Percentiles rank a stretch among this genome's conserved stretches.
Conservation (phyloP, 1,140 invertebrate genomes). For the Pachypsylla venusta region DNA sequence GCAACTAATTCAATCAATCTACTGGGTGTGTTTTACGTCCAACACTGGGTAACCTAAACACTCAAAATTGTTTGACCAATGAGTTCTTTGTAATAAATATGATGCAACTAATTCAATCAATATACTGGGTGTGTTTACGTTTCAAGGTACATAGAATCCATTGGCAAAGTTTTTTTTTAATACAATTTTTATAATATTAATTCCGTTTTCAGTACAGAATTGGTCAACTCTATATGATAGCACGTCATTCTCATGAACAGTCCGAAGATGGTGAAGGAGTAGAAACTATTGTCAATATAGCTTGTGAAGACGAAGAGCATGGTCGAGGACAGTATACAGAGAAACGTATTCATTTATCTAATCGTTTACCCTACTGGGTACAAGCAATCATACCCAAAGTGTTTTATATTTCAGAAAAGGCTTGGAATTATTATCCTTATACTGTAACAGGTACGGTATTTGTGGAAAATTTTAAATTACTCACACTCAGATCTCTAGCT, state of each 20-base stretch:
- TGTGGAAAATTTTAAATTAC: no score
- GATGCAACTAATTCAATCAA: neutral
- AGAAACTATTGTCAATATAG: constrained; percentile 70
- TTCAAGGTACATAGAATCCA: no score
- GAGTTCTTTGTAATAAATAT: neutral
- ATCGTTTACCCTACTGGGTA: constrained; percentile 78
- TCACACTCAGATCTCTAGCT: no score
- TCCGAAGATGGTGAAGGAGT: constrained; percentile 82
- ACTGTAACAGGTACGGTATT: constrained; percentile 59
- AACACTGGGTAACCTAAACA: neutral
- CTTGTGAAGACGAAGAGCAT: constrained; percentile 60
- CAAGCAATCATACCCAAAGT: constrained; percentile 72
- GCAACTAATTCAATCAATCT: neutral
- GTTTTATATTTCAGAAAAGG: constrained; percentile 86
- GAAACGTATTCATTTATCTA: constrained; percentile 80
- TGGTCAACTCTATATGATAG: constrained; percentile 89
- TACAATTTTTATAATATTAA: neutral
- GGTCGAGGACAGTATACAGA: constrained; percentile 80
- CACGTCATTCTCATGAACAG: constrained; percentile 79
- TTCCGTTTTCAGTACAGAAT: constrained; percentile 58
- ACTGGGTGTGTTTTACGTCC: neutral
- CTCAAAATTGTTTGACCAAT: neutral
- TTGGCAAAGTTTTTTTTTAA: neutral
- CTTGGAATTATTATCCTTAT: constrained; percentile 90
- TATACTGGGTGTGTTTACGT: no score